Evolutionary conservation across 23 tunicate genomes (phyloP).

Genomic region (Trididemnum miniatum): DNA sequence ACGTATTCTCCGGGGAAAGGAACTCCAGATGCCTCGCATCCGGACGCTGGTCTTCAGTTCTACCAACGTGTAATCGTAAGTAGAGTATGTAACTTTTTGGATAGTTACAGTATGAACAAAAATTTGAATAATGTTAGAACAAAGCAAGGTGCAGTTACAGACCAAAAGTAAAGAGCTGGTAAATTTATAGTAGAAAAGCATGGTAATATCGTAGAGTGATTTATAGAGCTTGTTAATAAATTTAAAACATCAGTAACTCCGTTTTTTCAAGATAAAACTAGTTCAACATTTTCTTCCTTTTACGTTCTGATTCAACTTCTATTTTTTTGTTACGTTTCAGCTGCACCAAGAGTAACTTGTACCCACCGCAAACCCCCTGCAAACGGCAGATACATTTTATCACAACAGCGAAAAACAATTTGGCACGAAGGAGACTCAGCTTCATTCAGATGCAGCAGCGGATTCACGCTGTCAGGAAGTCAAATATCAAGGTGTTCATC

Average conservation of each 20-base stretch:
- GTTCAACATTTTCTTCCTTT: too few relatives aligned
- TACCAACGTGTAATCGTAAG: conserved; percentile 7
- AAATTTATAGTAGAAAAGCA: too few relatives aligned
- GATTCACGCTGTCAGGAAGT: not conserved
- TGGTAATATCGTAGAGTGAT: too few relatives aligned
- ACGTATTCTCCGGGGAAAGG: not conserved
- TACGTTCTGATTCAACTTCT: too few relatives aligned
- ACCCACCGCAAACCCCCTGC: conserved; percentile 8
- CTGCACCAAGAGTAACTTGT: conserved; percentile 17
- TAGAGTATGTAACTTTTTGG: not conserved
- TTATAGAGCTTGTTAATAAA: too few relatives aligned
- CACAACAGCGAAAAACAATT: not conserved
- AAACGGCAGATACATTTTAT: not conserved
- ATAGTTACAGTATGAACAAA: too few relatives aligned
- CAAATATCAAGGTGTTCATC: not conserved
- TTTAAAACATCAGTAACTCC: too few relatives aligned
- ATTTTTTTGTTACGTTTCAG: too few relatives aligned
- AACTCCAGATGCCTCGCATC: not conserved
- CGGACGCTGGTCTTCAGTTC: not conserved
- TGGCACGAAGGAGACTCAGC: conserved; percentile 7
- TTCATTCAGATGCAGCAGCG: not conserved
- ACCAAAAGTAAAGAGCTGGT: too few relatives aligned
- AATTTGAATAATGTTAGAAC: too few relatives aligned
- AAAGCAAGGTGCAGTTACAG: too few relatives aligned
- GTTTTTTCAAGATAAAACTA: too few relatives aligned